These are phyloP conservation scores for Nycticebus coucang DNA, from an alignment of 2,113 vertebrate species.

Conservation along the genomic window DNA sequence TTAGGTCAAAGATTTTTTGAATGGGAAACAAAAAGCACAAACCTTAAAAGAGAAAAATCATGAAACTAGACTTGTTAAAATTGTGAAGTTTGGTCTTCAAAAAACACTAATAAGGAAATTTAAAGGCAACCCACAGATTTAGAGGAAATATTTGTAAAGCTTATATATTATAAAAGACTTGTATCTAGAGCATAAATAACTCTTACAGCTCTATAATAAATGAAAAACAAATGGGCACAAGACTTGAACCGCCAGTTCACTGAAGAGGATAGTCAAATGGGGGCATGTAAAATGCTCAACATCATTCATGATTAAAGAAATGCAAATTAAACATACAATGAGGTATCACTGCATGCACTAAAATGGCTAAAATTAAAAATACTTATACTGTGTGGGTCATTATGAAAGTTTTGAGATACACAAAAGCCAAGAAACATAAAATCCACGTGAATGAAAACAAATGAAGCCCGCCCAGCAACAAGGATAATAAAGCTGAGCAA, in stretches of 20 bases:
- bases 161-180: background rate
- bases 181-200: background rate
- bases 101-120: background rate
- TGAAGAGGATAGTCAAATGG: slow-evolving; percentile 2
- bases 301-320: slow-evolving; percentile 22
- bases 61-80: background rate
- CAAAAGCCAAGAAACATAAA: no score
- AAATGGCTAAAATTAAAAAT: background rate
- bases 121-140: background rate
- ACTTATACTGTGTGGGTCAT: no score
- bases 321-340: background rate
- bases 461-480: no score
- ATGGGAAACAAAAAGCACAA: background rate
- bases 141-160: background rate
- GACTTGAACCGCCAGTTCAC: slow-evolving; percentile 15
- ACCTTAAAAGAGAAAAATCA: background rate
- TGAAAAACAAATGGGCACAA: background rate
- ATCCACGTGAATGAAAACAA: no score
- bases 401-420: no score
- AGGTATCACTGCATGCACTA: background rate
- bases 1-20: background rate
- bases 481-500: no score
- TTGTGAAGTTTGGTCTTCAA: background rate
- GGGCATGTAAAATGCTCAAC: background rate
- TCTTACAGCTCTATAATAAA: background rate